Conservation (phyloP, 2,888 invertebrate genomes). For the Sminthurides aquaticus region DNA sequence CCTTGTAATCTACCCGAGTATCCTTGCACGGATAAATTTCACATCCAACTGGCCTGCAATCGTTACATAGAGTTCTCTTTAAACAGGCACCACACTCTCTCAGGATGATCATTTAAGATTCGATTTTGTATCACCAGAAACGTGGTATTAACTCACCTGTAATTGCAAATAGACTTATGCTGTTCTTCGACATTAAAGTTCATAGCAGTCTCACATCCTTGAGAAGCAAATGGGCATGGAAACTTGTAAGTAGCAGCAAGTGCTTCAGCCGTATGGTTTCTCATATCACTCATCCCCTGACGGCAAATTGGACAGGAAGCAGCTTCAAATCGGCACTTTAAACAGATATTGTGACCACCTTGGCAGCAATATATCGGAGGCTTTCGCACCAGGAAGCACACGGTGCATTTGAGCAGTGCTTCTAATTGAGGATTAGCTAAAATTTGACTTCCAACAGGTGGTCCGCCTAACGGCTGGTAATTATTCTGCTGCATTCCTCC, state of each 20-base stretch:
- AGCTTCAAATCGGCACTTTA: conserved; percentile 7
- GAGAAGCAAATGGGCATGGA: conserved; percentile 3
- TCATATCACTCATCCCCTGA: neutral
- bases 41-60: conserved; percentile 2
- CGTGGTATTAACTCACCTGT: conserved; percentile 2
- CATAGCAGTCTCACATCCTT: conserved; percentile 1
- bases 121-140: too few species aligned
- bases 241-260: conserved; percentile 2
- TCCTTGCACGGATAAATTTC: conserved; percentile 1
- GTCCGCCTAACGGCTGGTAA: neutral
- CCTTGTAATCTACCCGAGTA: neutral
- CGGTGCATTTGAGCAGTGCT: conserved; percentile 19
- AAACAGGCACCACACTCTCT: too few species aligned
- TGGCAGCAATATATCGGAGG: conserved; percentile 22
- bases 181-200: neutral
- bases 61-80: too few species aligned
- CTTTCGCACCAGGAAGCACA: conserved; percentile 16
- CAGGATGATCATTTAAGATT: too few species aligned
- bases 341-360: conserved; percentile 22
- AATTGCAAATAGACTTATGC: conserved; percentile 4
- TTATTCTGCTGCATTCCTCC: neutral
- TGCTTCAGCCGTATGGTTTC: conserved; percentile 11
- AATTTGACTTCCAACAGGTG: neutral
- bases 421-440: neutral
- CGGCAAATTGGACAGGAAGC: conserved; percentile 19